Evolutionary conservation across 2,888 invertebrate species (phyloP), one percentile per base, ranked within the genome.

Genomic region (Cylloceria caligata): DNA sequence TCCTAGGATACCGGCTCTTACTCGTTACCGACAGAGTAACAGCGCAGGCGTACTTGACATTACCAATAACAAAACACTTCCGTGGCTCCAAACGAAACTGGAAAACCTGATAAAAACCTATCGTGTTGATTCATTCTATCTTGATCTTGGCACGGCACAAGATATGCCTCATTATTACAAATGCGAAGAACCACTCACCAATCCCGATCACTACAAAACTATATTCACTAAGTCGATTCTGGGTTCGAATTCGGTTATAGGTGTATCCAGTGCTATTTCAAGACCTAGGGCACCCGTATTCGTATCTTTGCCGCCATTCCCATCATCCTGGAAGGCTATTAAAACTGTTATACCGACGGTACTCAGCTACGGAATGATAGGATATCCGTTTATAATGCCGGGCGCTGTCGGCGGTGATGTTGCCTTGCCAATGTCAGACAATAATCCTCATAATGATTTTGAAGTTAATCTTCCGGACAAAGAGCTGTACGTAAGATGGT

Each of bases 331-430:
- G 99, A 95, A 96, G 68, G 97, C 97, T 0, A 93, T 98, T 19
- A 94, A 95, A 82, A 95, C 96, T 7, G 95, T 99, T 0, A 96
- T 99, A 87, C 98, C 98, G 0, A 97, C 98, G 0, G 96, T 98
- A 77, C 93, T 98, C 24, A 97, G 96, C 0, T 96, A 98, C 86
- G 98, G 98, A 0, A 95, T 98, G 24, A 95, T 97, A 67, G 99
- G 99, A 0, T 99, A 97, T 93, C 98, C 98, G 0, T 98, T 98
- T 88, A 95, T 98, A 55, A 96, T 99, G 94, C 98, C 98, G 0
- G 98, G 99, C 0, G 97, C 98, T 3, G 97, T 99, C 0, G 99
- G 99, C 0, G 99, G 98, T 0, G 98, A 98, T 88, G 96, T 96
- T 52, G 94, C 95, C 65, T 94, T 96, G 83, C 95, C 95, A 92